Base-by-base conservation (phyloP, 2,797 vertebrate species). In the Sebastes matsubarae region DNA sequence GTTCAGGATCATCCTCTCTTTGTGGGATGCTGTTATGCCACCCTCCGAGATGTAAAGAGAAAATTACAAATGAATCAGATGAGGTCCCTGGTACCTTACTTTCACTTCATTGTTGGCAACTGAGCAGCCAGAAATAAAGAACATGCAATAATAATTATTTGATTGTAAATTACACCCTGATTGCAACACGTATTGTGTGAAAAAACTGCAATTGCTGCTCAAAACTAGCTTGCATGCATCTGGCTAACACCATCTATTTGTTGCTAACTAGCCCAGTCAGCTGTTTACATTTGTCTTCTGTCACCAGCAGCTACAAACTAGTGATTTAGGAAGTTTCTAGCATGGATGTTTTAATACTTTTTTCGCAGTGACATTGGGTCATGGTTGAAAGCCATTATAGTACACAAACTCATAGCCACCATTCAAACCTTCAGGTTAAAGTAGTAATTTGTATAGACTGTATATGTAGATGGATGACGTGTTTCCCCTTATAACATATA, bases 1-100 rank as follows among this genome's bases (percentile, higher is more conserved):
- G 13, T 67, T 3, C 46, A 12, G 32, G 61, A 77, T 84, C 63
- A 79, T 84, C 14, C 20, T 86, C 81, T 78, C 65, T 9, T 83
- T 50, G 9, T 72, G 77, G 67, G 80, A 61, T 20, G 32, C 16
- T 88, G 18, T 81, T 64, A 12, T 42, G 6, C 58, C 32, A 20
- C 30, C 55, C 11, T 65, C 18, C 1, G 25, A 65, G 16, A 68
- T 32, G 36, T 29, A 38, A 64, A 52, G 46, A 67, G 16, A 76
- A 83, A 82, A 83, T 68, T 20, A 52, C 8, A 71, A 57, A 71
- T 72, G 16, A 6, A 80, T 59, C 12, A 38, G 30, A 84, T 50
- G 57, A 74, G 13, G 32, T 46, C 42, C 24, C 11, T 20, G 63
- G 54, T 60, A 68, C 57, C 38, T 84, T 54, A 29, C 25, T 42